Percentiles rank a stretch among this genome's conserved stretches.
Evolutionary conservation across 2,797 vertebrate species (phyloP).

Genomic region (Notamacropus eugenii): DNA sequence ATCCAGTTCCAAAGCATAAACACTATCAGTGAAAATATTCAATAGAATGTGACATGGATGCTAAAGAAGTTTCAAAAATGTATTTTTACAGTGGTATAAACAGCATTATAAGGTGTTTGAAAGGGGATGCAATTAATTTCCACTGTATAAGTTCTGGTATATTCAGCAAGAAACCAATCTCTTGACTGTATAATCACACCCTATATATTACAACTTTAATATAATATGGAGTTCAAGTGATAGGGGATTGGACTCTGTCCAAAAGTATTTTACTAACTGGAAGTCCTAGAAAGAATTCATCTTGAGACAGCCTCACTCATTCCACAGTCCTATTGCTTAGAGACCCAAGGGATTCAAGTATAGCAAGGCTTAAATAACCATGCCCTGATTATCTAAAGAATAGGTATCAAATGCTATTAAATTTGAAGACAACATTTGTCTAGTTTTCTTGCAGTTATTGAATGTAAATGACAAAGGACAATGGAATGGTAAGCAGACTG

Average conservation of each 20-base stretch:
- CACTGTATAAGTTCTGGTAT: neutral
- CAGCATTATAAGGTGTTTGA: neutral
- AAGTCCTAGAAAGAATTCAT: neutral
- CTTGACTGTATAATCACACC: neutral
- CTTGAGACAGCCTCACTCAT: neutral
- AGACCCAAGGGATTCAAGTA: neutral
- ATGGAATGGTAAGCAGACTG: neutral
- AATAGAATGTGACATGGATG: neutral
- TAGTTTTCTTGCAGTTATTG: neutral
- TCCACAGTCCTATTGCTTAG: neutral
- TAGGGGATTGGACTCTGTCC: neutral
- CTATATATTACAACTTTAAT: neutral
- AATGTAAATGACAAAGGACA: neutral
- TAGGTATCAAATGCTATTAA: neutral
- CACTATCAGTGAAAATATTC: neutral
- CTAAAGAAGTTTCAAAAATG: neutral
- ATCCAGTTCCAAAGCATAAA: neutral
- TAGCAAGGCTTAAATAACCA: neutral
- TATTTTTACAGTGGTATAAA: neutral
- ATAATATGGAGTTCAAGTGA: neutral
- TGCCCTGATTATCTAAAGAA: neutral
- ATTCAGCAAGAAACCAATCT: neutral
- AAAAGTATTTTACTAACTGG: neutral
- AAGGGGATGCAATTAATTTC: neutral
- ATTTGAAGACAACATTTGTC: neutral